phyloP scores from a whole-genome alignment of 2,113 vertebrate species.

The Erythrolamprus reginae region DNA sequence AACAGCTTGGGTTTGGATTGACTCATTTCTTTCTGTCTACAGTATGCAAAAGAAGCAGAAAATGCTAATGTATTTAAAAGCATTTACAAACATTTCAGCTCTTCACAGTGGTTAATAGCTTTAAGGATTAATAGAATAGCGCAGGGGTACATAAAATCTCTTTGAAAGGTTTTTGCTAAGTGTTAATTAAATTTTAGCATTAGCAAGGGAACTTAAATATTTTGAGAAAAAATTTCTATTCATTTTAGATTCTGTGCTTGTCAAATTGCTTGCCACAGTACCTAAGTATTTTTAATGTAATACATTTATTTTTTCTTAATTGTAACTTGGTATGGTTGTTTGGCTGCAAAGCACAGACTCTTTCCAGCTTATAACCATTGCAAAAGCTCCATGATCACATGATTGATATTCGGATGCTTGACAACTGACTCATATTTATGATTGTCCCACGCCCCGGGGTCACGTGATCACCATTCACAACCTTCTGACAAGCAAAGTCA shows the following conservation, averaged over 20 bases:
- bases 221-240: neutral
- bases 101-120: neutral
- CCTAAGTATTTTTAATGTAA: neutral
- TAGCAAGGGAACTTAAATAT: neutral
- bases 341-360: neutral
- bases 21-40: slow-evolving; percentile 57
- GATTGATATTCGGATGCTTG: too few species aligned
- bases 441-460: too few species aligned
- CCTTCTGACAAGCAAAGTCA: too few species aligned
- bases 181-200: neutral
- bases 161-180: neutral
- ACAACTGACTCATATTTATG: too few species aligned
- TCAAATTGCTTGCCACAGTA: neutral
- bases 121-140: neutral
- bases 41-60: slow-evolving; percentile 24
- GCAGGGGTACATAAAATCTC: neutral
- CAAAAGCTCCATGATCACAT: too few species aligned
- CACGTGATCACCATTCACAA: too few species aligned
- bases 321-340: neutral
- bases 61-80: slow-evolving; percentile 3
- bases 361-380: neutral
- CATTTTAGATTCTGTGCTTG: neutral
- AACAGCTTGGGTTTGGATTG: slow-evolving; percentile 18
- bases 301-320: neutral
- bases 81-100: neutral